These are phyloP conservation scores for Chelmon rostratus DNA, from an alignment of 2,797 vertebrate genomes.

Conservation along the genomic window DNA sequence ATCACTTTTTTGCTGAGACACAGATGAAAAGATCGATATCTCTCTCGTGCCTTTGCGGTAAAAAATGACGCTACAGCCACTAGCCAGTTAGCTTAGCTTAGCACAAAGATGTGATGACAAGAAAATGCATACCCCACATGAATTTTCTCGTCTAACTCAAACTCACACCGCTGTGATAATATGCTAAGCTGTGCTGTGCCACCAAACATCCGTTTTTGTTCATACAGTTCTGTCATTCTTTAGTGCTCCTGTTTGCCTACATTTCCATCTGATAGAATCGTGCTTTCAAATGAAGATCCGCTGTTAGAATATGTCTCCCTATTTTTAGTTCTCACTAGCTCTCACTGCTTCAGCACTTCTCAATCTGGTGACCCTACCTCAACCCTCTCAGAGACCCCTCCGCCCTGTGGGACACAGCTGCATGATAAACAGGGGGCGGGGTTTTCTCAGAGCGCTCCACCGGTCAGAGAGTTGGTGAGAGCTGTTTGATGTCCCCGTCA, in stretches of 20 bases:
- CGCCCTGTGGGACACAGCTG: constrained; percentile 61
- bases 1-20: not conserved
- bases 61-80: not conserved
- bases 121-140: not conserved
- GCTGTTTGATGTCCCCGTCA: constrained; percentile 45
- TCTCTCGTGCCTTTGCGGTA: not conserved
- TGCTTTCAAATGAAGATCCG: not conserved
- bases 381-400: constrained; percentile 47
- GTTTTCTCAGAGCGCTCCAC: constrained; percentile 58
- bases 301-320: not conserved
- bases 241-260: not conserved
- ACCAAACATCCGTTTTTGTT: not conserved
- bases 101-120: not conserved
- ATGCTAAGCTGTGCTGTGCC: not conserved
- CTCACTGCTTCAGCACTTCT: constrained; percentile 35
- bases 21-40: not conserved
- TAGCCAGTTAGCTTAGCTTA: not conserved
- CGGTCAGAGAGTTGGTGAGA: not conserved
- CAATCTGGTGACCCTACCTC: constrained; percentile 41
- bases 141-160: not conserved
- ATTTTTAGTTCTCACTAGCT: constrained; percentile 15
- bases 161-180: not conserved
- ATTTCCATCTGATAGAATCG: not conserved
- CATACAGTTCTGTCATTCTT: not conserved
- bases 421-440: constrained; percentile 29